Evolutionary conservation across 2,113 vertebrate species (phyloP), one percentile per base, ranked within the genome.

Genomic region (Gnathonemus echidnorhynchus): DNA sequence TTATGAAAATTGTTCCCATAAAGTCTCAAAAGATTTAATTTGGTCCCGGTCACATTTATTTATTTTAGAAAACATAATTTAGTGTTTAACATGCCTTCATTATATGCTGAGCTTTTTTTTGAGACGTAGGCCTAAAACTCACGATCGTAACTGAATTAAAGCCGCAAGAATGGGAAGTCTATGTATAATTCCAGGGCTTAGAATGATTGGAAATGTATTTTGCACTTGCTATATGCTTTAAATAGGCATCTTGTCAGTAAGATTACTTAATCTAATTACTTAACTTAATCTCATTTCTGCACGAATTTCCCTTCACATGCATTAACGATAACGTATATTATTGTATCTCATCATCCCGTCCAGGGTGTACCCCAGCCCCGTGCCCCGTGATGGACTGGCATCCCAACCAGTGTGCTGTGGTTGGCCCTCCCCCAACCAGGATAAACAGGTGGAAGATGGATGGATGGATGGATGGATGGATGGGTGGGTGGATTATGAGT

Each of bases 1-100:
- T 89, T 89, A 77, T 50, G 66, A 52, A 89, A 83, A 53, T 83
- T 52, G 48, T 27, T 89, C 27, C 49, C 74, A 84, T 53, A 9
- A 89, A 56, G 35, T 35, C 49, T 27, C 19, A 50, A 56, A 83
- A 56, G 88, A n/a, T 21, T 52, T 19, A 42, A 50, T 53, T 53
- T 83, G 15, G 8, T 88, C 5, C 58, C 27, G 58, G 31, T 45
- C 17, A 46, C 83, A 85, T 85, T 85, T 80, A 80, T 80, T 46
- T 48, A 48, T 48, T 46, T 85, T 85, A 48, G 83, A 24, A 48
- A 85, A 85, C 42, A 46, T 46, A 87, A 35, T 31, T 35, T 50
- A 39, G 27, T 56, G 0, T 53, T 53, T 35, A 87, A 87, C 48
- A 87, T 27, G 50, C 27, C 50, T 35, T 87, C 85, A 48, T 52